Conservation (phyloP, 2,113 vertebrate species). For the Furnarius figulus region DNA sequence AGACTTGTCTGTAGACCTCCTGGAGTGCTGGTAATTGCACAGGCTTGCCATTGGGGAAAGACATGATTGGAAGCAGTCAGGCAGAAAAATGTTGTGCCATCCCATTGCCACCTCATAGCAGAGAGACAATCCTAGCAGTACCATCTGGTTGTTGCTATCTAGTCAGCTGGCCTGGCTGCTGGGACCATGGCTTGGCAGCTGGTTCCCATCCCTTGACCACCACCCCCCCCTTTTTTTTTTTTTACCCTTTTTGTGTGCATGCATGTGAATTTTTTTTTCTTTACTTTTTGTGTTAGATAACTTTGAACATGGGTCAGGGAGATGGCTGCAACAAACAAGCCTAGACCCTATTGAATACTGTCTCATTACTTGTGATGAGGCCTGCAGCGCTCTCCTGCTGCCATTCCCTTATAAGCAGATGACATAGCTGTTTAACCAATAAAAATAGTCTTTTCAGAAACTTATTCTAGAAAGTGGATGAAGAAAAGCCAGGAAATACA, state of each 20-base stretch:
- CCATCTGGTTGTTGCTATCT: constrained; percentile 94
- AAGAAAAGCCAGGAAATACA: constrained; percentile 47
- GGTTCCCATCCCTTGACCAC: constrained; percentile 86
- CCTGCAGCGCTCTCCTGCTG: constrained; percentile 77
- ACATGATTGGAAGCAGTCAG: constrained; percentile 94
- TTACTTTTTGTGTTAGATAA: constrained; percentile 62
- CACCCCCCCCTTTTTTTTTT: constrained; percentile 23
- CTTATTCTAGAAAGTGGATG: constrained; percentile 71
- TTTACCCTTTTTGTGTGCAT: not conserved
- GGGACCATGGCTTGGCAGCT: constrained; percentile 87
- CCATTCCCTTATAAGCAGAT: constrained; percentile 76
- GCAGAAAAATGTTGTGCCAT: constrained; percentile 98
- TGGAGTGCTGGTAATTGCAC: constrained; percentile 95
- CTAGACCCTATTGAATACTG: constrained; percentile 75
- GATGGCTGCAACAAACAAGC: constrained; percentile 79
- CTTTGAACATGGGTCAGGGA: constrained; percentile 79
- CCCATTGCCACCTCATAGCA: constrained; percentile 92
- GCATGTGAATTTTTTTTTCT: not conserved
- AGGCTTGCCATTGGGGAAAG: constrained; percentile 89
- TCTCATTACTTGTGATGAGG: constrained; percentile 78
- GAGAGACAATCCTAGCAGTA: constrained; percentile 88
- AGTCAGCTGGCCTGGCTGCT: constrained; percentile 91
- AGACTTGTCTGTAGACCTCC: constrained; percentile 92
- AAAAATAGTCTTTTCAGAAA: constrained; percentile 75
- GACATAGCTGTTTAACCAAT: constrained; percentile 74